Evolutionary conservation across 2,888 invertebrate genomes (phyloP), one percentile per base, ranked within the genome.

Genomic region (Drosophila greeni): DNA sequence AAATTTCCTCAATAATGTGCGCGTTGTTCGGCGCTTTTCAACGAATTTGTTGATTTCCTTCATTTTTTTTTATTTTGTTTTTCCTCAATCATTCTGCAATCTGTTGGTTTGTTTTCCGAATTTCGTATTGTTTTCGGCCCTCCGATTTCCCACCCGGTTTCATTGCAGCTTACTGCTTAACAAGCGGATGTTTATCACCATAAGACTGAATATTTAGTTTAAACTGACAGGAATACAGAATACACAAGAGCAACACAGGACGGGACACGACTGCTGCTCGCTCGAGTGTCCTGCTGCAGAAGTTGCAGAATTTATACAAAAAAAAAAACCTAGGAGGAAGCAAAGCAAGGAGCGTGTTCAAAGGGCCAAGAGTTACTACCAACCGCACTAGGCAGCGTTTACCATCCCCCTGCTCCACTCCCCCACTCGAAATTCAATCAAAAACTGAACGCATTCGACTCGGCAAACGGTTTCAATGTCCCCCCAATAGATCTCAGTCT

Each of bases 171-270:
- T 66, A 43, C 65, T 66, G 76, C 88, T 87, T 89, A 89, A 88
- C 88, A 87, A 87, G 82, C 85, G 87, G 88, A 87, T 82, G 80
- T 86, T 86, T 87, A 82, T 86, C 86, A 86, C 84, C 78, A 87
- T 82, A 88, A 88, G 88, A 88, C 88, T 88, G 88, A 88, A 86
- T 85, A 87, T 82, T 85, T 88, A 87, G 86, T 88, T 85, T 88
- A 86, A 85, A 61, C 61, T 70, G 72, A 66, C 70, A 73, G 70
- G 69, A 62, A 73, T 23, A 58, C 59, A 74, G 45, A 61, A 29
- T 59, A 54, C 36, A 37, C 58, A 51, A 37, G 48, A 34, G 43
- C 65, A 48, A 42, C 37, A 37, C 37, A 37, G 34, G 34, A 29
- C 20, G 36, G 49, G 16, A 58, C 70, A 70, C 51, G 18, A 51